Conservation (phyloP, 2,797 vertebrate species). For the Pantherophis alleghaniensis region DNA sequence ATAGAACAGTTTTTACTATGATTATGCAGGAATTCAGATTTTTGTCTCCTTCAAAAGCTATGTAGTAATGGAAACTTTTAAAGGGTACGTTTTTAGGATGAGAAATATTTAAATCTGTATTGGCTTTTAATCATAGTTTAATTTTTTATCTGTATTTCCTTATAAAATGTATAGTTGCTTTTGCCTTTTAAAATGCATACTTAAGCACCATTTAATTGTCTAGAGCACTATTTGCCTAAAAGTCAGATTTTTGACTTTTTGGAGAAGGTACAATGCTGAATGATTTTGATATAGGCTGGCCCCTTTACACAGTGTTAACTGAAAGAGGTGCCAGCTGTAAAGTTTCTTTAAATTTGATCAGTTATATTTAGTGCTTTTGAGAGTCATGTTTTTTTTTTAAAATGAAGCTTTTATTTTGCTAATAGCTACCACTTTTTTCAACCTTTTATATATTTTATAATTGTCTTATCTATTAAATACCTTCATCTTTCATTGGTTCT, state of each 20-base stretch:
- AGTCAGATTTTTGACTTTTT: constrained; percentile 31
- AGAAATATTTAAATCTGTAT: constrained; percentile 4
- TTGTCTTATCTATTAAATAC: not conserved
- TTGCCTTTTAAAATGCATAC: constrained; percentile 12
- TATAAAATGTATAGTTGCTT: not conserved
- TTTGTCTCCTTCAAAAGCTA: not conserved
- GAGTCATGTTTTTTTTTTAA: not conserved
- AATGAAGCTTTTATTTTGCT: constrained; percentile 14
- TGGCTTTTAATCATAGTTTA: not conserved
- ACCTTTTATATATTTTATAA: constrained; percentile 1
- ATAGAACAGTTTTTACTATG: constrained; percentile 18
- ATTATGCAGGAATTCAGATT: not conserved
- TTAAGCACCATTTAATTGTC: constrained; percentile 33
- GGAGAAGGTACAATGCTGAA: constrained; percentile 29
- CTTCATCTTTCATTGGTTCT: not conserved
- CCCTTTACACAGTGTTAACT: constrained; percentile 59
- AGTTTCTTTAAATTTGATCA: constrained; percentile 45
- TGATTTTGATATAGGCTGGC: constrained; percentile 49
- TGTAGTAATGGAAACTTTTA: not conserved
- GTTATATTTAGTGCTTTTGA: constrained; percentile 46
- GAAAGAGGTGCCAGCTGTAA: constrained; percentile 63
- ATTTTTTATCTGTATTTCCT: not conserved
- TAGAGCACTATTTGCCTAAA: constrained; percentile 31
- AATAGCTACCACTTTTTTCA: constrained; percentile 12
- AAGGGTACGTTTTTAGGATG: constrained; percentile 10